phyloP scores from a whole-genome alignment of 2,113 vertebrate species.

The Pygoscelis antarcticus region DNA sequence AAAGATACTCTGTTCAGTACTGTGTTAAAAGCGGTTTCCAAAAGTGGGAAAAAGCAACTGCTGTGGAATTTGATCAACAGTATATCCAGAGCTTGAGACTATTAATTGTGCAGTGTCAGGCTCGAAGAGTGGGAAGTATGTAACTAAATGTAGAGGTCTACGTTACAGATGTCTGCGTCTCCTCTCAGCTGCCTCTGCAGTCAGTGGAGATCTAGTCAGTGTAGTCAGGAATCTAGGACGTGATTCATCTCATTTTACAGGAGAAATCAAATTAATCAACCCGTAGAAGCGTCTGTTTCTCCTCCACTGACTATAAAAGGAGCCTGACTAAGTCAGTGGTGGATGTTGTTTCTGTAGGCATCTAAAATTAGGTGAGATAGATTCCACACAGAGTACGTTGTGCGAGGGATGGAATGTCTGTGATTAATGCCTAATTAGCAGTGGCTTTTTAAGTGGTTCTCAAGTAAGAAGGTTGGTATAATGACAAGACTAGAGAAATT shows the following conservation, averaged over 20 bases:
- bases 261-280: conserved; percentile 41
- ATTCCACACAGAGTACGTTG: conserved; percentile 18
- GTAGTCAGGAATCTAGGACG: neutral
- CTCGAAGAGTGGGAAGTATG: neutral
- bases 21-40: neutral
- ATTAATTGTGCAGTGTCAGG: neutral
- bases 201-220: neutral
- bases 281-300: conserved; percentile 6
- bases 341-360: conserved; percentile 51
- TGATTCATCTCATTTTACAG: conserved; percentile 30
- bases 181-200: neutral
- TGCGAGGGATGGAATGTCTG: neutral
- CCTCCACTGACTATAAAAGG: conserved; percentile 63
- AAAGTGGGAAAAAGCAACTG: neutral
- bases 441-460: neutral
- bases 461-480: neutral
- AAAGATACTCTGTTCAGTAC: neutral
- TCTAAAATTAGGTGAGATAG: conserved; percentile 63
- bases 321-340: neutral
- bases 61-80: neutral
- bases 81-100: neutral
- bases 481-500: neutral
- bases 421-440: conserved; percentile 42
- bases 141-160: neutral
- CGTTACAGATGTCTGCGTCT: neutral